These are phyloP conservation scores for Morpho deidamia DNA, from an alignment of 2,888 invertebrate species.

Conservation along the genomic window DNA sequence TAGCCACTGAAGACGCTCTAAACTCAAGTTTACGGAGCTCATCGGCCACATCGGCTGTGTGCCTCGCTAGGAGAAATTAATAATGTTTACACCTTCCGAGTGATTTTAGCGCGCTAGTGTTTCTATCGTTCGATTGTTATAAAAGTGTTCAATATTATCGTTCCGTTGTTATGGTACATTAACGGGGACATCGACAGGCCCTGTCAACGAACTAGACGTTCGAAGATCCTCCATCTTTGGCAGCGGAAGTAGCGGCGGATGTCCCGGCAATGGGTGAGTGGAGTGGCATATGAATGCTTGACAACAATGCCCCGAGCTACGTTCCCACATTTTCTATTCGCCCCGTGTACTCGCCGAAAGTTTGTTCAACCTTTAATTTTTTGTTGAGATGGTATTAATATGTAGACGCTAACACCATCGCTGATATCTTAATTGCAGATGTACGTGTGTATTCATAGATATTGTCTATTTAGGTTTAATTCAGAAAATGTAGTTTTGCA, in stretches of 20 bases:
- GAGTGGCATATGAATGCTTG: slow-evolving; percentile 69
- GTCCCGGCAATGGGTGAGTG: slow-evolving; percentile 75
- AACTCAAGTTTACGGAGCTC: slow-evolving; percentile 67
- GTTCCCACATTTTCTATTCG: slow-evolving; percentile 73
- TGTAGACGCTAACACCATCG: slow-evolving; percentile 12
- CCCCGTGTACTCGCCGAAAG: slow-evolving; percentile 68
- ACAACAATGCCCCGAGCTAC: slow-evolving; percentile 62
- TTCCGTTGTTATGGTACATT: slow-evolving; percentile 44
- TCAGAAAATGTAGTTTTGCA: background rate
- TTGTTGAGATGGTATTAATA: slow-evolving; percentile 52
- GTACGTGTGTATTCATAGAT: background rate
- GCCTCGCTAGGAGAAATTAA: slow-evolving; percentile 29
- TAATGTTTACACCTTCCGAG: slow-evolving; percentile 26
- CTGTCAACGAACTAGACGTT: slow-evolving; percentile 69
- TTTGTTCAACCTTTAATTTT: slow-evolving; percentile 74
- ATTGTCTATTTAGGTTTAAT: background rate
- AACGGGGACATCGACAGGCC: slow-evolving; percentile 39
- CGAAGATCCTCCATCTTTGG: slow-evolving; percentile 75
- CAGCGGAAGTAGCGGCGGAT: slow-evolving; percentile 75
- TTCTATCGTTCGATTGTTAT: slow-evolving; percentile 27
- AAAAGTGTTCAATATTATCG: slow-evolving; percentile 32
- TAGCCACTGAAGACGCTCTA: slow-evolving; percentile 71
- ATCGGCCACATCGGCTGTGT: slow-evolving; percentile 60
- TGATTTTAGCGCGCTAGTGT: slow-evolving; percentile 23
- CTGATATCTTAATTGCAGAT: background rate